Conservation (phyloP, 2,113 vertebrate genomes). For the Pongo abelii region DNA sequence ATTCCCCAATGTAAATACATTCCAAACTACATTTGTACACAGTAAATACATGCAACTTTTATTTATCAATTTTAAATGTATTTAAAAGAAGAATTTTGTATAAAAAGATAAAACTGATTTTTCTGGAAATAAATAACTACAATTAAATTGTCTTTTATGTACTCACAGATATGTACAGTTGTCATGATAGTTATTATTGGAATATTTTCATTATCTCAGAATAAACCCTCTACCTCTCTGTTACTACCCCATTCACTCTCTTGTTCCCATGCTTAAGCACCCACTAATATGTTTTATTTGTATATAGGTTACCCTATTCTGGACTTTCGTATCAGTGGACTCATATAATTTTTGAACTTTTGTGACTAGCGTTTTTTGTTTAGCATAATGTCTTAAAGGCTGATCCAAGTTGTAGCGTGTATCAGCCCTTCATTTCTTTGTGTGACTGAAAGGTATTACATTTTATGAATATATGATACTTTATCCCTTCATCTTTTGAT, state of each 20-base stretch:
- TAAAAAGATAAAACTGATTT: not conserved
- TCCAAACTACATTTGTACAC: not conserved
- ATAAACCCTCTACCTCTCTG: not conserved
- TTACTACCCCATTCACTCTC: not conserved
- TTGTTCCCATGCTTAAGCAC: not conserved
- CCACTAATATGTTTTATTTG: not conserved
- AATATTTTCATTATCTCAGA: not conserved
- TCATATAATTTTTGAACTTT: not conserved
- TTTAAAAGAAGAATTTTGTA: not conserved
- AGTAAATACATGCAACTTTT: not conserved
- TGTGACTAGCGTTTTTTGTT: not conserved
- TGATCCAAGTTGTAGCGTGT: not conserved
- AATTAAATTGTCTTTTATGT: not conserved
- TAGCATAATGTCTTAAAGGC: not conserved
- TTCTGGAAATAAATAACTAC: not conserved
- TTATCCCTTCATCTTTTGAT: not conserved
- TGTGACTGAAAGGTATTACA: not conserved
- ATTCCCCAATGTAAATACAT: not conserved
- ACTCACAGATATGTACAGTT: not conserved
- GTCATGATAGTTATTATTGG: not conserved
- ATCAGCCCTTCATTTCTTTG: not conserved
- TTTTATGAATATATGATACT: not conserved
- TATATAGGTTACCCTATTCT: not conserved
- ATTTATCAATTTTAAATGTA: not conserved
- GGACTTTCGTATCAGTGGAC: not conserved